A percentile compares a stretch with the other conserved stretches of the same genome.
Evolutionary conservation across 2,888 invertebrate species (phyloP).

Genomic region (Leptothorax acervorum): DNA sequence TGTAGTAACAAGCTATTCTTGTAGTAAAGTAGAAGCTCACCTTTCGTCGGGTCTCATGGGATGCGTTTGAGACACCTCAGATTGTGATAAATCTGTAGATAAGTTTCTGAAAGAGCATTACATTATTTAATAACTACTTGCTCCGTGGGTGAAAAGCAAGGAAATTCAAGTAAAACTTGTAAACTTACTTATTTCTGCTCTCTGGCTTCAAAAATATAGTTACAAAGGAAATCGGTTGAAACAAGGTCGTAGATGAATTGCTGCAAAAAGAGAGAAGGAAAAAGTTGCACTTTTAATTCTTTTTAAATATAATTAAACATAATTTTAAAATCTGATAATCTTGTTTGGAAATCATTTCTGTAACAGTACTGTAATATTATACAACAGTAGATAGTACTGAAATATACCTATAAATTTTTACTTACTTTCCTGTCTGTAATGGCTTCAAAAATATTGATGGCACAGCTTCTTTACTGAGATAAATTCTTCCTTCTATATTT

Average conservation of each 20-base stretch:
- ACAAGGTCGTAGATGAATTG: conserved; percentile 19
- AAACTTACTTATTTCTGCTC: conserved; percentile 18
- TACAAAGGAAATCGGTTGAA: conserved; percentile 45
- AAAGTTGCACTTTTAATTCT: background rate
- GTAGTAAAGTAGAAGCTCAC: background rate
- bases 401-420: conserved; percentile 12
- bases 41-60: background rate
- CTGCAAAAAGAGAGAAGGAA: background rate
- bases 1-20: background rate
- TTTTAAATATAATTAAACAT: background rate
- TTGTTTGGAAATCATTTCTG: background rate
- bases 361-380: conserved; percentile 3
- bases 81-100: conserved; percentile 7
- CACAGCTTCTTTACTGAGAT: conserved; percentile 40
- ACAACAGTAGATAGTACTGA: background rate
- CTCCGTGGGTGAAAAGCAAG: background rate
- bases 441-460: conserved; percentile 50
- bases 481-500: conserved; percentile 45
- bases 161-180: background rate
- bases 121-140: conserved; percentile 11
- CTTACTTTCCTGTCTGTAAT: conserved; percentile 24
- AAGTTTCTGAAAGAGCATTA: conserved; percentile 11
- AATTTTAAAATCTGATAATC: background rate
- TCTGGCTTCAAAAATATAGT: conserved; percentile 47
- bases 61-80: background rate